Evolutionary conservation across 1,140 invertebrate genomes (phyloP).

Genomic region (Drosophila willistoni): DNA sequence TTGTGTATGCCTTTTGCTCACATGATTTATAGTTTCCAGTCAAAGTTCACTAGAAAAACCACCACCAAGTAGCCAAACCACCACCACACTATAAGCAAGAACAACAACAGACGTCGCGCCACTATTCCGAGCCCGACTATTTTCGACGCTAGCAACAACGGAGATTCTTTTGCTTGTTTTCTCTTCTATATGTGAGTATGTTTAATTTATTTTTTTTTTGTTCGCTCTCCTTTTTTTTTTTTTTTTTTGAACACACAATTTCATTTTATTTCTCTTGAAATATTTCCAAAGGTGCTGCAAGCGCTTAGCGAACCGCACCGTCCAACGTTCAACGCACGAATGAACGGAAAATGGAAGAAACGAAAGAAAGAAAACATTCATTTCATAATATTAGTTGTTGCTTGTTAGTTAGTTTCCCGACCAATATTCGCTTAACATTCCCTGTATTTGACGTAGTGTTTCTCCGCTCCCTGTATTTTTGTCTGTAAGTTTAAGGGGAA

Average conservation of each 20-base stretch:
- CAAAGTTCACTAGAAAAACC: slow-evolving; percentile 72
- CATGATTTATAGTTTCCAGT: slow-evolving; percentile 54
- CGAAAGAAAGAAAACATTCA: no score
- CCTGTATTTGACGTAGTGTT: no score
- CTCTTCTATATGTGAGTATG: slow-evolving; percentile 27
- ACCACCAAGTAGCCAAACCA: slow-evolving; percentile 46
- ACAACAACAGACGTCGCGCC: slow-evolving; percentile 58
- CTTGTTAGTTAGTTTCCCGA: no score
- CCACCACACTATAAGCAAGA: slow-evolving; percentile 47
- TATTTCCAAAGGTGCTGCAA: slow-evolving; percentile 47
- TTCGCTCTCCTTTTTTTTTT: slow-evolving; percentile 60
- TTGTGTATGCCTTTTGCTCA: slow-evolving; percentile 39
- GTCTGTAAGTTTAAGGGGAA: no score
- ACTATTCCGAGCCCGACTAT: slow-evolving; percentile 61
- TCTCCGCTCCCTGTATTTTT: no score
- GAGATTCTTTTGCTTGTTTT: slow-evolving; percentile 34
- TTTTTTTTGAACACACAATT: slow-evolving; percentile 13
- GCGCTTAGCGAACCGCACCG: slow-evolving; percentile 65
- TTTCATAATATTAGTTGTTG: no score
- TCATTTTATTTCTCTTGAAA: slow-evolving; percentile 35
- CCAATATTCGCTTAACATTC: no score
- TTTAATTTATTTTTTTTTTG: slow-evolving; percentile 26
- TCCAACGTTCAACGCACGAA: slow-evolving; percentile 65
- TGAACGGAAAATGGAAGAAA: slow-evolving; percentile 51
- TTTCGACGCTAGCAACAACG: slow-evolving; percentile 78